These are phyloP conservation scores for Atrichornis clamosus DNA, from an alignment of 2,113 vertebrate species.

Conservation along the genomic window DNA sequence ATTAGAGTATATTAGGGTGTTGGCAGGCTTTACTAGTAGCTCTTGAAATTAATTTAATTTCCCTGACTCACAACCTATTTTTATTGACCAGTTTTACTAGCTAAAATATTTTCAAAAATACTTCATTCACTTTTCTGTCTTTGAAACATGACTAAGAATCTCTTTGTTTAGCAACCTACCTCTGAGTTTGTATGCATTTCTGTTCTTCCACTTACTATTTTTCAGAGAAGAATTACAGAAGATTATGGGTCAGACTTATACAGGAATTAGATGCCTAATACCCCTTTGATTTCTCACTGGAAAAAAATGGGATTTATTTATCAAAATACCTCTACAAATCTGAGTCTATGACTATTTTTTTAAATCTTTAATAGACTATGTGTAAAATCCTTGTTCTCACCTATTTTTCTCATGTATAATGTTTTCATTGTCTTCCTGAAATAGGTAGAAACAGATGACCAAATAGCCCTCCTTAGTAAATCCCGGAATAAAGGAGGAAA, in stretches of 20 bases:
- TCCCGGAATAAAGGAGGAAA: conserved; percentile 50
- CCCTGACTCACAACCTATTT: background rate
- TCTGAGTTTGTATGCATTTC: background rate
- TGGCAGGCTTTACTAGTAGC: background rate
- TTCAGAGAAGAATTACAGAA: background rate
- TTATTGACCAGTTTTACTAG: background rate
- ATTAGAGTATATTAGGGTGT: background rate
- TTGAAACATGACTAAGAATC: background rate
- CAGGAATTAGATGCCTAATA: background rate
- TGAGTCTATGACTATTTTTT: background rate
- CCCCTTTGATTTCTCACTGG: conserved; percentile 4
- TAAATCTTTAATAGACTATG: background rate
- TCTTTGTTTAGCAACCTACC: background rate
- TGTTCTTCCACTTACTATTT: background rate
- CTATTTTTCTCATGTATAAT: background rate
- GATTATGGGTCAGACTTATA: background rate
- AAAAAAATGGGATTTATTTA: background rate
- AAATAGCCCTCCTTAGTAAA: conserved; percentile 68
- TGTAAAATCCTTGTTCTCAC: background rate
- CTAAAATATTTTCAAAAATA: background rate
- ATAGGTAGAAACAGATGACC: conserved; percentile 73
- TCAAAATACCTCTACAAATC: background rate
- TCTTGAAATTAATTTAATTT: background rate
- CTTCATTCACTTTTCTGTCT: background rate
- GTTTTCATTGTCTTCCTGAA: conserved; percentile 1